Evolutionary conservation across 2,888 invertebrate species (phyloP).

Genomic region (Idaea straminata): DNA sequence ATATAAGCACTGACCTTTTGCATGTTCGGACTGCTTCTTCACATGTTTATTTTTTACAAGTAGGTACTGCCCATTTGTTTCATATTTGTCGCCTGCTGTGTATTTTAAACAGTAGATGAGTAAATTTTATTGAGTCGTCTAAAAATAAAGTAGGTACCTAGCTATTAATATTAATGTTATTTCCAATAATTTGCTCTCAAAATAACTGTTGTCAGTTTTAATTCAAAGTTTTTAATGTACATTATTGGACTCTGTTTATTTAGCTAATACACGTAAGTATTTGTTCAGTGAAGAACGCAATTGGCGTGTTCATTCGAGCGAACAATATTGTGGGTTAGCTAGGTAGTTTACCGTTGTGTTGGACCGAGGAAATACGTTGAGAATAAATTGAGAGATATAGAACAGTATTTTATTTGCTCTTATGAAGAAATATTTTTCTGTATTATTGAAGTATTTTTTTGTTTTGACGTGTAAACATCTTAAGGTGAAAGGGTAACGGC

Average conservation of each 20-base stretch:
- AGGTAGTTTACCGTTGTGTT: background rate
- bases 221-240: background rate
- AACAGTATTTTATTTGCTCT: background rate
- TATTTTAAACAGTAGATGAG: background rate
- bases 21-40: too few relatives aligned
- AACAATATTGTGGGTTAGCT: background rate
- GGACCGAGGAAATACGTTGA: background rate
- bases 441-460: too few relatives aligned
- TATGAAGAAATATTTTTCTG: background rate
- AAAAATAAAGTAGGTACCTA: background rate
- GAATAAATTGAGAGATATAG: background rate
- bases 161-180: background rate
- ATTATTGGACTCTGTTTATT: background rate
- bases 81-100: background rate
- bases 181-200: background rate
- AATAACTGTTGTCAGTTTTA: background rate
- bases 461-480: too few relatives aligned
- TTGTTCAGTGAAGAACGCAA: conserved; percentile 4
- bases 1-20: too few relatives aligned
- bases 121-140: background rate
- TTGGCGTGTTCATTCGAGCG: background rate
- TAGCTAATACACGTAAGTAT: background rate
- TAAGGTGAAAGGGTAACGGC: too few relatives aligned
- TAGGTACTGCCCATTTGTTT: too few relatives aligned
- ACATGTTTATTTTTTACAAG: too few relatives aligned